Evolutionary conservation across 2,888 invertebrate genomes (phyloP).

Genomic region (Caenorhabditis virilis): DNA sequence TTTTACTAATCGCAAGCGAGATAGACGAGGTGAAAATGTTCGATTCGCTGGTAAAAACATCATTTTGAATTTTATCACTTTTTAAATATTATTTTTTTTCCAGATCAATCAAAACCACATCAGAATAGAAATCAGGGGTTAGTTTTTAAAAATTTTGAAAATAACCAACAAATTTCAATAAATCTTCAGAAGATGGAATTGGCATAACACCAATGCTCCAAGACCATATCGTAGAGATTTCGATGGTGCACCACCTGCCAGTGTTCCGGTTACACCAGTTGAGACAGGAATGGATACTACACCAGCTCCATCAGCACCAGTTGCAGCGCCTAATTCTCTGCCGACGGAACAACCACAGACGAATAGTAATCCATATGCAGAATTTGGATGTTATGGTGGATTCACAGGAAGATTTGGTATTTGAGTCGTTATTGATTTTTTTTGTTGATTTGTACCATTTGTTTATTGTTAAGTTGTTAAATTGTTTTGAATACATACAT

Average conservation of each 20-base stretch:
- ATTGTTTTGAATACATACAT: too few species aligned
- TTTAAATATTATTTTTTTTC: too few species aligned
- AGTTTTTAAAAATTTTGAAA: background rate
- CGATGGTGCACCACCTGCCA: background rate
- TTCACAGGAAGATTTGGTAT: slow-evolving; percentile 27
- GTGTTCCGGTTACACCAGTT: too few species aligned
- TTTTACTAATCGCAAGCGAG: slow-evolving; percentile 12
- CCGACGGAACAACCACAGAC: too few species aligned
- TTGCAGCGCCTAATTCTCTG: too few species aligned
- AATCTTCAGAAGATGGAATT: slow-evolving; percentile 5
- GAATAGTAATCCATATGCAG: slow-evolving; percentile 39
- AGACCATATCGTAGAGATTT: slow-evolving; percentile 15
- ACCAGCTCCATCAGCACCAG: too few species aligned
- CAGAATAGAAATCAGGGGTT: background rate
- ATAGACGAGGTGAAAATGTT: slow-evolving; percentile 18
- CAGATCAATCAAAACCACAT: background rate
- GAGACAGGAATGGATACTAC: too few species aligned
- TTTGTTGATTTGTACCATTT: too few species aligned
- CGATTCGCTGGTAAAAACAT: slow-evolving; percentile 12
- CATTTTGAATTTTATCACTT: too few species aligned
- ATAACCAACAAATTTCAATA: background rate
- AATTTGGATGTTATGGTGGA: slow-evolving; percentile 20
- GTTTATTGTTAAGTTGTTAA: too few species aligned
- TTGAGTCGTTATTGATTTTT: too few species aligned
- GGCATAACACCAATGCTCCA: background rate